Base-by-base conservation (phyloP, 2,797 vertebrate species). In the Danio tinwini region DNA sequence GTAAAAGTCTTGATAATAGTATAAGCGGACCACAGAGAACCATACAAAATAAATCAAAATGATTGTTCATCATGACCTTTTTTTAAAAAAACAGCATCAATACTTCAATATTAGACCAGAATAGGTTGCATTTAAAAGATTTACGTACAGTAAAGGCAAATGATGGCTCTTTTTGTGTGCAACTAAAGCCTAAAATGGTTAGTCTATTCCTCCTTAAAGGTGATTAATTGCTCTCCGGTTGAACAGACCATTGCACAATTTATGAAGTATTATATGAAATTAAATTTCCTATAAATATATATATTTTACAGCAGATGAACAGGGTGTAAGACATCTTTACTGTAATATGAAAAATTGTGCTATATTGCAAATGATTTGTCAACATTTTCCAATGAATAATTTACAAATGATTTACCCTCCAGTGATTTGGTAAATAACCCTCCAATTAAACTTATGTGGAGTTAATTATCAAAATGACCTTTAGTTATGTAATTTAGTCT, bases 141-240 rank as follows among this genome's bases (percentile, higher is more conserved):
- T 45, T 11, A 44, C 65, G 3, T 3, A 29, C 29, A 29, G 21
- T 75, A 14, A 78, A 50, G 44, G 58, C 14, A 7, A 44, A 13
- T 73, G 16, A 80, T 74, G 52, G 58, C 49, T 59, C 47, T 55
- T 77, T 82, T 75, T 76, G 65, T 77, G 67, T 52, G 39, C 12
- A 84, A 75, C 65, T 64, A 68, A 72, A 74, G 29, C 44, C 47
- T 80, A 64, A 82, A 29, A 29, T 29, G 29, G 29, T 29, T 29
- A 1, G 29, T 85, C 85, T 88, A 89, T 89, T 88, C 68, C 62
- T 69, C 87, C 85, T 85, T 89, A 90, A 92, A 90, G 82, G 85
- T 88, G 89, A 89, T 93, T 91, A 91, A 89, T 85, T 83, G 14
- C 79, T 85, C 86, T 68, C 81, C 86, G 85, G 75, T 13, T 67